Percentiles rank a stretch among this genome's conserved stretches.
Evolutionary conservation across 2,888 invertebrate genomes (phyloP).

Genomic region (Parnassius smintheus): DNA sequence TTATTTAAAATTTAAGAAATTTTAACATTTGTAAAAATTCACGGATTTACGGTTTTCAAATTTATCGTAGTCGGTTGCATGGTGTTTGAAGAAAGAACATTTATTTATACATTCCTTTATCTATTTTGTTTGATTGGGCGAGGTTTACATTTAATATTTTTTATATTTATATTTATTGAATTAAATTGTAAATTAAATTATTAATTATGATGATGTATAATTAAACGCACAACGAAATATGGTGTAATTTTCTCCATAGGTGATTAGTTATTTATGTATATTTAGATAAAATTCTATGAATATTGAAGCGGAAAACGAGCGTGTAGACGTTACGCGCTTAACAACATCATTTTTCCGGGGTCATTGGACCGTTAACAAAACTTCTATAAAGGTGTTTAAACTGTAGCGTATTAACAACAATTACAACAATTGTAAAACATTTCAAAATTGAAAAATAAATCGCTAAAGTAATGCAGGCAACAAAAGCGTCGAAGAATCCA

Average conservation of each 20-base stretch:
- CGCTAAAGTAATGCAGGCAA: slow-evolving; percentile 63
- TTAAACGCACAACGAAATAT: not conserved
- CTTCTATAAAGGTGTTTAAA: slow-evolving; percentile 16
- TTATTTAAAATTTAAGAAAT: not conserved
- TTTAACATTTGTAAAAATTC: not conserved
- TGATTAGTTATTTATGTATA: slow-evolving; percentile 17
- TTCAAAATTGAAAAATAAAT: slow-evolving; percentile 35
- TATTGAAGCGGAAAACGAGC: slow-evolving; percentile 27
- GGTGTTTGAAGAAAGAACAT: no score
- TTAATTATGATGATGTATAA: not conserved
- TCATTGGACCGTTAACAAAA: slow-evolving; percentile 58
- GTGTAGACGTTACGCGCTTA: slow-evolving; percentile 39
- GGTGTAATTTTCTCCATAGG: slow-evolving; percentile 1
- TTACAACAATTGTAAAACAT: slow-evolving; percentile 30
- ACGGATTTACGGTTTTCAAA: slow-evolving; percentile 1
- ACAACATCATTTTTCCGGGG: slow-evolving; percentile 65
- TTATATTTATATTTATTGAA: not conserved
- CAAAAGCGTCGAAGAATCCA: slow-evolving; percentile 58
- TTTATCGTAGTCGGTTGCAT: no score
- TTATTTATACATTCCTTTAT: no score
- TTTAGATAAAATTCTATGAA: slow-evolving; percentile 26
- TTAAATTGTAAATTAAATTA: not conserved
- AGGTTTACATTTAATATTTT: not conserved
- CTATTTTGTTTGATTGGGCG: no score
- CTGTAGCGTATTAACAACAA: slow-evolving; percentile 24